phyloP scores from a whole-genome alignment of 2,113 vertebrate species.

The Nycticryphes semicollaris region DNA sequence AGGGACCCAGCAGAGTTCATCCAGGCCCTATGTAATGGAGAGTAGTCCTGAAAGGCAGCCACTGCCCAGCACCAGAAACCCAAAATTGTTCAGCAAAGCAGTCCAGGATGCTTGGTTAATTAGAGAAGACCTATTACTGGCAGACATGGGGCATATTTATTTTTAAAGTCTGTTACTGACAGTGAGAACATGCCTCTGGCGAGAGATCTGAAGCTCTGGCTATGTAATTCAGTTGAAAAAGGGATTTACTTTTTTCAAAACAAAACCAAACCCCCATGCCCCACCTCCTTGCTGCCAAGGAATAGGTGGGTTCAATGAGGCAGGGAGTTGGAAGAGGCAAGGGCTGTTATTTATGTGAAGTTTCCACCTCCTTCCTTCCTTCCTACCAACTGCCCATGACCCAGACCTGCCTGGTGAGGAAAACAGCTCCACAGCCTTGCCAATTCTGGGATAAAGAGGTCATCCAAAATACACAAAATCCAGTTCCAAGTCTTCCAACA shows the following conservation, averaged over 20 bases:
- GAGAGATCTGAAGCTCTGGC: conserved; percentile 14
- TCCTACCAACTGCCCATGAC: conserved; percentile 38
- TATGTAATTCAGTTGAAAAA: neutral
- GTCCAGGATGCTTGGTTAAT: neutral
- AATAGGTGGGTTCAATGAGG: neutral
- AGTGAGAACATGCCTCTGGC: conserved; percentile 20
- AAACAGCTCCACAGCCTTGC: neutral
- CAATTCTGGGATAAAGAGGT: conserved; percentile 52
- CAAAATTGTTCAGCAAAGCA: neutral
- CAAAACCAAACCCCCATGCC: neutral
- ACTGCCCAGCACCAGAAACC: neutral
- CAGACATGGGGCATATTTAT: neutral
- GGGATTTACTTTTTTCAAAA: neutral
- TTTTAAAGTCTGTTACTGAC: conserved; percentile 35
- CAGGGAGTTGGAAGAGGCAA: neutral
- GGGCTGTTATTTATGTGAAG: neutral
- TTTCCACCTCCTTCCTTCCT: conserved; percentile 58
- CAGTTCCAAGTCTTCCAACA: conserved; percentile 29
- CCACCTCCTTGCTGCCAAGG: neutral
- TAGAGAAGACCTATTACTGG: neutral
- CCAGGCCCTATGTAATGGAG: neutral
- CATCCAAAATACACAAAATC: conserved; percentile 55
- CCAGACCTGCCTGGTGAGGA: conserved; percentile 44
- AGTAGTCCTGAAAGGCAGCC: neutral
- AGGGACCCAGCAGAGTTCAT: neutral